Conservation (phyloP, 2,888 invertebrate genomes). For the Drosophila niveifrons region DNA sequence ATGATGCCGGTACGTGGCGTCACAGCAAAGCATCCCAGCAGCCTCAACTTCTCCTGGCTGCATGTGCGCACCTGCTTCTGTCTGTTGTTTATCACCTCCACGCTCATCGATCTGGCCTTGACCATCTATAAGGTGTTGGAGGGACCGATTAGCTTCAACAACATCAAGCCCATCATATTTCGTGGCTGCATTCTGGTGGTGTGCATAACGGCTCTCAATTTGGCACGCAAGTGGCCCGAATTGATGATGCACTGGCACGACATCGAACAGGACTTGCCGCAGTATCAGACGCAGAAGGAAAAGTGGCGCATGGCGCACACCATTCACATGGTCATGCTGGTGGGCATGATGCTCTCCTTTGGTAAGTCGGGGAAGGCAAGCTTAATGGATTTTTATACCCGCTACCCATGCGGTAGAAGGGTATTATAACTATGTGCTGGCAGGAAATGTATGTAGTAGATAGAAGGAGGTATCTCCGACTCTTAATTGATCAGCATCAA, state of each 20-base stretch:
- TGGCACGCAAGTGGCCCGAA: conserved; percentile 87
- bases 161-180: conserved; percentile 83
- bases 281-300: conserved; percentile 74
- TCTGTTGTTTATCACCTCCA: conserved; percentile 63
- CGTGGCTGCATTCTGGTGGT: conserved; percentile 74
- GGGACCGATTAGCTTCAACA: conserved; percentile 78
- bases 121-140: conserved; percentile 72
- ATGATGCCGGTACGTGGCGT: conserved; percentile 87
- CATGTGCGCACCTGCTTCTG: conserved; percentile 77
- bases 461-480: too few species aligned
- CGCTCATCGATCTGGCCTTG: conserved; percentile 61
- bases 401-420: too few species aligned
- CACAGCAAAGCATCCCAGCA: conserved; percentile 84
- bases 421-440: too few species aligned
- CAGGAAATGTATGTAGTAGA: background rate
- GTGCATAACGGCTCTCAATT: conserved; percentile 83
- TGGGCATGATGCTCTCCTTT: conserved; percentile 86
- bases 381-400: too few species aligned
- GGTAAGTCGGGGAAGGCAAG: conserved; percentile 73
- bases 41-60: conserved; percentile 84
- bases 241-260: conserved; percentile 86
- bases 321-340: conserved; percentile 85
- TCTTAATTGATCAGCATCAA: background rate
- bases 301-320: conserved; percentile 82
- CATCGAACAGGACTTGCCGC: conserved; percentile 85